Base-by-base conservation (phyloP, 2,888 invertebrate genomes). In the Caenorhabditis japonica region DNA sequence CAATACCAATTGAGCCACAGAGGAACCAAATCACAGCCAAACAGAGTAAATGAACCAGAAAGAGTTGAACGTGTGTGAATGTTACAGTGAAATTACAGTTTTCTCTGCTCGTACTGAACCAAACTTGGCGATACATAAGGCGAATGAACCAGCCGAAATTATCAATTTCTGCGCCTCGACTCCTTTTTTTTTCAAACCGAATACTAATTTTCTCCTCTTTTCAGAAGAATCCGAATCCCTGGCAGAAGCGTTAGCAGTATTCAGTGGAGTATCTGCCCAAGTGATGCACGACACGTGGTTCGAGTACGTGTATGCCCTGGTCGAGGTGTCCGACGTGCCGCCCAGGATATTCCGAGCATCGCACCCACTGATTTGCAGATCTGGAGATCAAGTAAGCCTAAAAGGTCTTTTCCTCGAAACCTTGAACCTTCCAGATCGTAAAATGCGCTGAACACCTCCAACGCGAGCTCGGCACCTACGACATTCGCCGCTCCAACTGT, bases 401-500 rank as follows among this genome's bases (percentile, higher is more conserved):
- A 25, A 15, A 2, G 23, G 21, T 13, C 13, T 38, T 38, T 53
- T 39, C 39, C 5, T 10, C 33, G 10, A 10, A 27, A 30, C 12
- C n/a, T 19, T 15, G 12, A 17, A 25, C 10, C 8, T 58, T 44
- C 5, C 44, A 74, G 73, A 58, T 74, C 21, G 60, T 75, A 5
- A 69, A 70, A 27, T 46, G 41, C n/a, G 75, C 75, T 10, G 59
- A 75, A 38, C 52, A 64, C 7, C 55, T 75, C 0, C 75, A 69
- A 41, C 12, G 46, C 13, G 71, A 69, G 30, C 58, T 76, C 17
- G 68, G 56, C 30, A 64, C 41, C 59, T 82, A 82, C 62, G 81
- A 82, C 49, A 80, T 82, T 41, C 79, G 82, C 4, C 73, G 76
- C 23, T 59, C 70, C 27, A 82, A 82, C 71, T 82, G 82, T 53